Evolutionary conservation across 2,888 invertebrate genomes (phyloP).

Genomic region (Homarus gammarus): DNA sequence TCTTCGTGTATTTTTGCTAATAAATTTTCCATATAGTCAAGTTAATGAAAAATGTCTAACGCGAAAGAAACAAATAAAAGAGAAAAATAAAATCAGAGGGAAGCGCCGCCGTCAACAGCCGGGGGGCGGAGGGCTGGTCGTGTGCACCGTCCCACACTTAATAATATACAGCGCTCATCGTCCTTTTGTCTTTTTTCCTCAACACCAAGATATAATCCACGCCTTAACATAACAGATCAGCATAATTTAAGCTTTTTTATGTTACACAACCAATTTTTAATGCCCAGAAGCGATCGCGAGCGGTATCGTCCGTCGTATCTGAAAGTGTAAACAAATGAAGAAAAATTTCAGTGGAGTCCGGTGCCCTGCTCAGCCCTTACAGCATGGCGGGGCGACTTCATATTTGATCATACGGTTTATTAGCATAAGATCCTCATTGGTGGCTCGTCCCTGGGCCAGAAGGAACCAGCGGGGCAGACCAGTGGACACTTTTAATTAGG

Average conservation of each 20-base stretch:
- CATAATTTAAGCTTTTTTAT: not conserved
- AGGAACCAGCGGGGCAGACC: not conserved
- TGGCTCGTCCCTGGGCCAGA: not conserved
- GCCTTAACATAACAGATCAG: not conserved
- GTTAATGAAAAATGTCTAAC: no score
- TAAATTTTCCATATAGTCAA: no score
- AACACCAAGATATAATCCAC: conserved; percentile 3
- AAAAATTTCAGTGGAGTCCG: not conserved
- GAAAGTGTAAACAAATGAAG: not conserved
- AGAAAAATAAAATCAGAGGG: no score
- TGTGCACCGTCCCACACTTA: not conserved
- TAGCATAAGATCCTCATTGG: not conserved
- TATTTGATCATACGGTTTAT: not conserved
- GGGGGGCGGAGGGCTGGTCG: no score
- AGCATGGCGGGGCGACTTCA: not conserved
- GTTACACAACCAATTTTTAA: not conserved
- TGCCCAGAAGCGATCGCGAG: not conserved
- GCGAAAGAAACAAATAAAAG: no score
- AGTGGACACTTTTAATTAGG: conserved; percentile 57
- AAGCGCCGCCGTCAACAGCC: no score
- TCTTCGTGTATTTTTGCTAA: no score
- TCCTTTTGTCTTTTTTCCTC: no score
- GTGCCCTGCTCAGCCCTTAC: not conserved
- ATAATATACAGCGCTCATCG: not conserved
- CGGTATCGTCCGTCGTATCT: not conserved